Base-by-base conservation (phyloP, 35 echinoderm and acorn worm genomes). In the Heliocidaris tuberculata region DNA sequence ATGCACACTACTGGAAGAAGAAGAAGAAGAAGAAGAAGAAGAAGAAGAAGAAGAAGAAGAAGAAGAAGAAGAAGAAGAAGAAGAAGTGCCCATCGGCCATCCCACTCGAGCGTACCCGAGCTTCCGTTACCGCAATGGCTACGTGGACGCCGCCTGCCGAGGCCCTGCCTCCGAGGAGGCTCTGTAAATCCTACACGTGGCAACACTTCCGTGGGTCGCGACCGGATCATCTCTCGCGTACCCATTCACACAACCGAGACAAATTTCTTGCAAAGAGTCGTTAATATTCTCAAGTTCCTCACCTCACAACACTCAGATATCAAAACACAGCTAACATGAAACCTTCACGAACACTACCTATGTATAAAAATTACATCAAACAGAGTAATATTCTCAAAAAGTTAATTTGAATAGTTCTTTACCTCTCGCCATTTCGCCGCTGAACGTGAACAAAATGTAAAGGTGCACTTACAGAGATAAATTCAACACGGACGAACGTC, bases 161-260 rank as follows among this genome's bases (percentile, higher is more conserved):
- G 29, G 31, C 87, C 31, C 47, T 31, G 49, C 91, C n/a, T 42
- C 3, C 35, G 35, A 3, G 1, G 35, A 42, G 35, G 35, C 35
- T 19, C 91, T 59, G 47, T 59, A 59, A 93, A 93, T 93, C 29
- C 48, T 50, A 93, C 91, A 93, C 91, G 91, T 93, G 91, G 91
- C 91, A 93, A 93, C 91, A 93, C 91, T 59, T 93, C 91, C 91
- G 48, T 29, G 50, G 48, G 31, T 89, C 31, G 87, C 87, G 87
- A 11, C 31, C 65, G 65, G 27, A 27, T n/a, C n/a, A 21, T 78
- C 31, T 48, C 87, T 89, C 87, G 87, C 87, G 31, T 30, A 89
- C 31, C 17, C 31, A 32, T 89, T 3, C 12, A 32, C 30, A 31
- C 31, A 27, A 7, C 19, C 16, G 4, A 3, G 3, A 27, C 12